phyloP scores from a whole-genome alignment of 1,140 invertebrate species.

The Drosophila saltans region DNA sequence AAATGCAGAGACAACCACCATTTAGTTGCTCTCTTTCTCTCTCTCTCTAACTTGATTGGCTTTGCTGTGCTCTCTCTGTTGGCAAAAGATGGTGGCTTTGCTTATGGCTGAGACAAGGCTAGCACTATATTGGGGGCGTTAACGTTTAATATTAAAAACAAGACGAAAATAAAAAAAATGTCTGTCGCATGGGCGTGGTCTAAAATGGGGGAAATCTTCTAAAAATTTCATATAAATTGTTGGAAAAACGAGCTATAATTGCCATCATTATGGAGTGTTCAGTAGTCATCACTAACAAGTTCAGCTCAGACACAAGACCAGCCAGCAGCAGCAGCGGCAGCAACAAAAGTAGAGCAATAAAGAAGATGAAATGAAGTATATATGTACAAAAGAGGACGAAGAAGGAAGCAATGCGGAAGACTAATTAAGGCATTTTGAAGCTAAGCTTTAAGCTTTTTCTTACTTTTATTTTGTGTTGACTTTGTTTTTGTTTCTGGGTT shows the following conservation, averaged over 20 bases:
- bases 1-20: slow-evolving; percentile 3
- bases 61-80: slow-evolving; percentile 26
- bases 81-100: slow-evolving; percentile 68
- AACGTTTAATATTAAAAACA: slow-evolving; percentile 28
- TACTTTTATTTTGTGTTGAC: slow-evolving; percentile 3
- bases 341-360: slow-evolving; percentile 13
- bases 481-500: background rate
- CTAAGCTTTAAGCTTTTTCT: slow-evolving; percentile 24
- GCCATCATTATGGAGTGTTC: slow-evolving; percentile 83
- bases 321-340: slow-evolving; percentile 12
- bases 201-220: slow-evolving; percentile 27
- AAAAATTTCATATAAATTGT: slow-evolving; percentile 82
- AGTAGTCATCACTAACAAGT: slow-evolving; percentile 60
- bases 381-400: background rate
- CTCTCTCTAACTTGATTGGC: slow-evolving; percentile 16
- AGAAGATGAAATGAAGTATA: background rate
- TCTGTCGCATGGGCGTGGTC: slow-evolving; percentile 20
- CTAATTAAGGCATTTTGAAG: slow-evolving; percentile 20
- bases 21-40: slow-evolving; percentile 5
- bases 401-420: slow-evolving; percentile 17
- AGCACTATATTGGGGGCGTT: slow-evolving; percentile 50
- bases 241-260: slow-evolving; percentile 83
- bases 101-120: slow-evolving; percentile 28
- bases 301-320: slow-evolving; percentile 48
- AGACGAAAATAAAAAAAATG: slow-evolving; percentile 36